Conservation (phyloP, 2,888 invertebrate species). For the Nemotelus nigrinus region DNA sequence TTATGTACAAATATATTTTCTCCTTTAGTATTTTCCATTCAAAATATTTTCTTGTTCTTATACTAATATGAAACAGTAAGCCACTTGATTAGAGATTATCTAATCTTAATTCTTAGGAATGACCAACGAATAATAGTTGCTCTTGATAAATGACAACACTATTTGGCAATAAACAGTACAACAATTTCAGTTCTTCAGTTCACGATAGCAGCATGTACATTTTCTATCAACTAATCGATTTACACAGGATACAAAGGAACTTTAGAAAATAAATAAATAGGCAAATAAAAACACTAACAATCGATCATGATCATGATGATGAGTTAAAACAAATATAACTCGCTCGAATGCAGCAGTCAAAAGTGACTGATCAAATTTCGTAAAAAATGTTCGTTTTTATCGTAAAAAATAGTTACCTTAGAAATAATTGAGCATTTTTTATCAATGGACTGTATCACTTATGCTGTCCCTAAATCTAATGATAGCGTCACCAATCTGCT, state of each 20-base stretch:
- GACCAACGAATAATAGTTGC: conserved; percentile 27
- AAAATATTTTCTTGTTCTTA: background rate
- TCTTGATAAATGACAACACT: conserved; percentile 18
- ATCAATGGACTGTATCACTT: conserved; percentile 50
- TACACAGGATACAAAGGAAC: conserved; percentile 26
- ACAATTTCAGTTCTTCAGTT: conserved; percentile 32
- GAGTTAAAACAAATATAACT: conserved; percentile 39
- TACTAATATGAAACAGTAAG: background rate
- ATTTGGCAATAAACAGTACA: conserved; percentile 33
- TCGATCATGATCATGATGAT: conserved; percentile 6
- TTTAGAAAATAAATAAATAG: conserved; percentile 36
- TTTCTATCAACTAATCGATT: conserved; percentile 17
- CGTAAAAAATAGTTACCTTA: conserved; percentile 11
- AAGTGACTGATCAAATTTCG: background rate
- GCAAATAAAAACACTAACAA: conserved; percentile 37
- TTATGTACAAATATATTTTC: conserved; percentile 19
- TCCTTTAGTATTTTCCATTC: conserved; percentile 1
- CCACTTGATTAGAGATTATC: background rate
- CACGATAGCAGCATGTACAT: conserved; percentile 1
- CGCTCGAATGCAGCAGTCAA: conserved; percentile 21
- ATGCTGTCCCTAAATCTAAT: conserved; percentile 63
- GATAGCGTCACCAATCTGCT: conserved; percentile 65
- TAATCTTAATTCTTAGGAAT: conserved; percentile 39
- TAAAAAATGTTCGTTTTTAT: background rate
- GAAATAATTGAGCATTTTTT: conserved; percentile 42